These are phyloP conservation scores for Loris lydekkerianus DNA, from an alignment of 2,797 vertebrate species.

Conservation along the genomic window DNA sequence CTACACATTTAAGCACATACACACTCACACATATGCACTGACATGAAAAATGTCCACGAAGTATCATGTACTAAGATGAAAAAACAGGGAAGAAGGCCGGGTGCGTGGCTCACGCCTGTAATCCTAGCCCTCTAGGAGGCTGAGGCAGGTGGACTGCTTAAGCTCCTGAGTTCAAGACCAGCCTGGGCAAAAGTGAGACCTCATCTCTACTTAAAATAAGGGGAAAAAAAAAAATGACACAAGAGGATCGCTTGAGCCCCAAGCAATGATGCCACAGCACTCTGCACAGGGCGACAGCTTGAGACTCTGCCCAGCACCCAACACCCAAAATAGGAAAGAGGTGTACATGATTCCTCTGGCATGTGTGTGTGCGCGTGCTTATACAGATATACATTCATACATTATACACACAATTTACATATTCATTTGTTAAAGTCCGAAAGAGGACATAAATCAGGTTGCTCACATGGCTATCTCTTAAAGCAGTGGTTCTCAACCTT, in stretches of 20 bases:
- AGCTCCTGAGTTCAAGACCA: too few relatives aligned
- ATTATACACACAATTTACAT: neutral
- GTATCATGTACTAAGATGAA: neutral
- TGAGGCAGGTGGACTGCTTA: too few relatives aligned
- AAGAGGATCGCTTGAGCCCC: too few relatives aligned
- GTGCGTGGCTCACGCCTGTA: too few relatives aligned
- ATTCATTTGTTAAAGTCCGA: neutral
- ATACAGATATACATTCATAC: neutral
- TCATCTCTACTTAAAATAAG: too few relatives aligned
- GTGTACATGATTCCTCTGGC: neutral
- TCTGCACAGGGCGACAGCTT: too few relatives aligned
- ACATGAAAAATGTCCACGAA: neutral
- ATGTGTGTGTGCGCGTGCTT: neutral
- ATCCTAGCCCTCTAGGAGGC: too few relatives aligned
- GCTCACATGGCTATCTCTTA: neutral
- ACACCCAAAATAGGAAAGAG: neutral
- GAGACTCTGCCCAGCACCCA: too few relatives aligned
- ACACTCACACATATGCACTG: neutral
- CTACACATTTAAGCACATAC: neutral
- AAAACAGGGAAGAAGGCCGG: neutral
- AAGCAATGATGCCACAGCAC: too few relatives aligned
- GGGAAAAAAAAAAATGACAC: too few relatives aligned
- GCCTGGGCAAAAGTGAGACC: too few relatives aligned
- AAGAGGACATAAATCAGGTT: constrained; percentile 3
- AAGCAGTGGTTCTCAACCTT: neutral